Percentiles rank a stretch among this genome's conserved stretches.
These are phyloP conservation scores for Lissonota sp. DNA, from an alignment of 2,888 invertebrate species.

Conservation along the genomic window DNA sequence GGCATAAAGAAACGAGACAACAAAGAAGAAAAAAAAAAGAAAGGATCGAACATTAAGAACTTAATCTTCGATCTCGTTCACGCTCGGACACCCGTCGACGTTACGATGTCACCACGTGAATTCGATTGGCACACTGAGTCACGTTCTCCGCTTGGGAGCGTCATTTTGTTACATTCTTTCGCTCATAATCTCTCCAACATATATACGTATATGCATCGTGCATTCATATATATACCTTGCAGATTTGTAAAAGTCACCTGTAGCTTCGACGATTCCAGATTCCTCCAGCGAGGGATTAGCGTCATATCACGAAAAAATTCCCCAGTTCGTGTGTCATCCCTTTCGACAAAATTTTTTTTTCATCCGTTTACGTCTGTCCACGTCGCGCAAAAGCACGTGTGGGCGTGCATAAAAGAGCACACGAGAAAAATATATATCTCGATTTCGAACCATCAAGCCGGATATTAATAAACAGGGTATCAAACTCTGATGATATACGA, in stretches of 20 bases:
- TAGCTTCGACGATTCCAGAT: conserved; percentile 31
- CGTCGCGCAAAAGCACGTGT: conserved; percentile 9
- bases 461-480: conserved; percentile 49
- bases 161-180: conserved; percentile 49
- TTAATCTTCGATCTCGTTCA: conserved; percentile 37
- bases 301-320: conserved; percentile 51
- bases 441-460: conserved; percentile 35
- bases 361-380: conserved; percentile 5
- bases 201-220: conserved; percentile 12
- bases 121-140: conserved; percentile 32
- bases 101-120: conserved; percentile 27
- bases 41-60: conserved; percentile 18
- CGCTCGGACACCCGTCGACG: conserved; percentile 30
- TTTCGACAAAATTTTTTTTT: conserved; percentile 19
- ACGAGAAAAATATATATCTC: conserved; percentile 25
- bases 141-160: background rate
- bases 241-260: background rate
- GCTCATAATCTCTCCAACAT: conserved; percentile 20
- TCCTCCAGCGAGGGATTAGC: conserved; percentile 46
- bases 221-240: background rate
- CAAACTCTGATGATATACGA: conserved; percentile 53
- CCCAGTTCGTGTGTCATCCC: conserved; percentile 15
- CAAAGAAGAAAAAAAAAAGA: conserved; percentile 4
- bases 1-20: background rate
- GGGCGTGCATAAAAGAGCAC: conserved; percentile 21